phyloP scores from a whole-genome alignment of 2,888 invertebrate species.

The Eurytoma californica region DNA sequence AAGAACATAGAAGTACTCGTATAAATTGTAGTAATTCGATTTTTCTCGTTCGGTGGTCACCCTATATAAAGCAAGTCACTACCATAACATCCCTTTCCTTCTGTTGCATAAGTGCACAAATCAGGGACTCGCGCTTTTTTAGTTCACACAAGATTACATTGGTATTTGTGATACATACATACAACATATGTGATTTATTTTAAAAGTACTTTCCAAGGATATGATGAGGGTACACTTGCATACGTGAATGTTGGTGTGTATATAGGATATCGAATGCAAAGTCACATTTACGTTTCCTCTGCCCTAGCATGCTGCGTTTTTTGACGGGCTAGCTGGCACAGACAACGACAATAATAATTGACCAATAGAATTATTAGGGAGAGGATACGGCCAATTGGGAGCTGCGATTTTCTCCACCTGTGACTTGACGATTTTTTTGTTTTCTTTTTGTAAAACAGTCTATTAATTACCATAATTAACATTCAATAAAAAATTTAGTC shows the following conservation, averaged over 20 bases:
- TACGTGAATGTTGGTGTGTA: background rate
- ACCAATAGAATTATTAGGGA: conserved; percentile 63
- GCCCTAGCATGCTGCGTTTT: background rate
- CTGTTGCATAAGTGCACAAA: conserved; percentile 7
- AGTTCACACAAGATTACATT: background rate
- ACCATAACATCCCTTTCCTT: background rate
- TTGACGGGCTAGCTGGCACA: conserved; percentile 59
- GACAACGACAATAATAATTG: conserved; percentile 62
- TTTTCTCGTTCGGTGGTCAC: background rate
- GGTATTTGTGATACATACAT: conserved; percentile 18
- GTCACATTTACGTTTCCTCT: conserved; percentile 20
- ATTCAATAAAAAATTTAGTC: conserved; percentile 36
- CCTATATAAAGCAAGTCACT: background rate
- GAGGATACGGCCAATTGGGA: conserved; percentile 52
- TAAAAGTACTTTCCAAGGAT: conserved; percentile 19
- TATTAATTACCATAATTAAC: conserved; percentile 10
- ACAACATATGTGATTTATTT: conserved; percentile 13
- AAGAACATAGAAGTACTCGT: conserved; percentile 24
- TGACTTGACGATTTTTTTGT: conserved; percentile 8
- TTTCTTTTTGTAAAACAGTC: conserved; percentile 23
- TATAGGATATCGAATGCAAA: background rate
- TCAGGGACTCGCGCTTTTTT: background rate
- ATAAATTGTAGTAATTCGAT: conserved; percentile 33
- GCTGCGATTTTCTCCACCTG: conserved; percentile 21
- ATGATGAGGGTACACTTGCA: background rate